phyloP scores from a whole-genome alignment of 2,113 vertebrate genomes.

The Herpetotheres cachinnans region DNA sequence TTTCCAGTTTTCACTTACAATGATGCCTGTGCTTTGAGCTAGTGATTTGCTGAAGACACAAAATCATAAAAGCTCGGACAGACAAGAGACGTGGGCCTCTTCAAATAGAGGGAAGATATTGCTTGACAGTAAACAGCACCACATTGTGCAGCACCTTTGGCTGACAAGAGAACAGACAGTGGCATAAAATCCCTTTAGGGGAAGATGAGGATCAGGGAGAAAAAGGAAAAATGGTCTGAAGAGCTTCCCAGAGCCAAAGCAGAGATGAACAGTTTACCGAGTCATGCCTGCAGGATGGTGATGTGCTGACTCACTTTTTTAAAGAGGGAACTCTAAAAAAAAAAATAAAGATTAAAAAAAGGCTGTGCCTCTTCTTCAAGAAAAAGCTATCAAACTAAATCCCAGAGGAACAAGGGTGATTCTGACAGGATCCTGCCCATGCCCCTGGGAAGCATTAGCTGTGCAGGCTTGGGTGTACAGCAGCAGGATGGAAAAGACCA shows the following conservation, averaged over 20 bases:
- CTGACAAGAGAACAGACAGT: neutral
- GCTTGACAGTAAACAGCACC: neutral
- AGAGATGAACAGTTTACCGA: neutral
- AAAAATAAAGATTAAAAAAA: neutral
- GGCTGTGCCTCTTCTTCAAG: neutral
- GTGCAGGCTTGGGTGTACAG: neutral
- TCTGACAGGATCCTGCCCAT: neutral
- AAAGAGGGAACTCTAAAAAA: neutral
- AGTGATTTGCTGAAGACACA: neutral
- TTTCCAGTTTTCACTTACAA: neutral
- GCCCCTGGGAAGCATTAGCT: neutral
- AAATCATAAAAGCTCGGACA: neutral
- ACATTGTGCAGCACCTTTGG: neutral
- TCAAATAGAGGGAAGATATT: neutral
- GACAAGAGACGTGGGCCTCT: neutral
- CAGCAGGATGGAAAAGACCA: neutral
- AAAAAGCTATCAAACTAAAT: neutral
- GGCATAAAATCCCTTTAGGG: neutral
- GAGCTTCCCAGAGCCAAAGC: neutral
- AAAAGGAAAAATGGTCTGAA: neutral
- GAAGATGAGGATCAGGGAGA: neutral
- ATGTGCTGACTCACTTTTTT: neutral
- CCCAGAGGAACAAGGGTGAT: neutral
- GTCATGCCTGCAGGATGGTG: neutral
- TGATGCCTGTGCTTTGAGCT: neutral